Base-by-base conservation (phyloP, 2,797 vertebrate species). In the Knipowitschia caucasica region DNA sequence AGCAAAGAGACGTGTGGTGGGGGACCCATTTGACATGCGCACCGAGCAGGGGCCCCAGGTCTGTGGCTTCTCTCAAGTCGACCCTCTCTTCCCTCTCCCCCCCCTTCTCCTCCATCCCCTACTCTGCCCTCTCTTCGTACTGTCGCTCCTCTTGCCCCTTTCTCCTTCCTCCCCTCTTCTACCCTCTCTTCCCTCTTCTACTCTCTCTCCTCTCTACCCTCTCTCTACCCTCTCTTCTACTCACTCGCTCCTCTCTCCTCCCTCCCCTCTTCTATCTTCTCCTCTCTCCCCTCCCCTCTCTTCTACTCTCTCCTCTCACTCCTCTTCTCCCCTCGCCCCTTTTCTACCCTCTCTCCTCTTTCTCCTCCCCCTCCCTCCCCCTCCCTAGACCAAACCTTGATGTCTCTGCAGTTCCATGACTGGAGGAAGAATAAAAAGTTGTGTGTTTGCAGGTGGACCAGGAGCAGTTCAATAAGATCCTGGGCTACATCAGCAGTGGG, bases 1-100 rank as follows among this genome's bases (percentile, higher is more conserved):
- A 52, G 92, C 96, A 23, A 94, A 89, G 71, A 81, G 62, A 20
- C 90, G 94, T 39, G 90, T 95, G 67, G 95, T 98, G 15, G 96
- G 96, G 38, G 91, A 98, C 77, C 96, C 96, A 0, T 98, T 98
- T 53, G 91, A 94, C 76, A 78, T 91, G 2, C 90, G 77, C 62
- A 99, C 96, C 0, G 95, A 99, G 65, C 96, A 98, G 69, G 96
- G 96, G 0, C 96, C 96, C 3, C 96, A 98, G 95, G 96, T 97
- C 61, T 52, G 6, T 29, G 26, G 4, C 7, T 27, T 27, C 26
- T 27, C 26, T 7, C 26, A 4, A 4, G 4, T 7, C 26, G n/a
- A 27, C 26, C 26, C 26, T 27, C 6, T n/a, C 29, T 7, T 30
- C 29, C 2, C 3, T 9, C 11, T 9, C 8, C 7, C 8, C 7